Base-by-base conservation (phyloP, 2,888 invertebrate species). In the Hyles lineata region DNA sequence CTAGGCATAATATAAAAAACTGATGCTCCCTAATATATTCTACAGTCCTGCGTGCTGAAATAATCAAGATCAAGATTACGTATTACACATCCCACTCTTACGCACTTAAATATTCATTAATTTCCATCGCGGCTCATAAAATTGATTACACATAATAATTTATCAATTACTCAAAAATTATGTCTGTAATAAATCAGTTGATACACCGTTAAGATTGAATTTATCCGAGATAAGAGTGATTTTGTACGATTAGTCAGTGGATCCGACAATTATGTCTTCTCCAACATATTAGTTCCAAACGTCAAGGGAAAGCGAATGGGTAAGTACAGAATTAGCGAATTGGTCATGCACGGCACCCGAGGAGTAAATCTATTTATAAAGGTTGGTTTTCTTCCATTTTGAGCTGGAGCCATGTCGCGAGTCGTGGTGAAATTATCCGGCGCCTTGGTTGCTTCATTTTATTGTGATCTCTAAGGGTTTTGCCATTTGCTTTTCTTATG, bases 351-450 rank as follows among this genome's bases (percentile, higher is more conserved):
- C 80, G 81, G 80, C 84, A 79, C 80, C 43, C 79, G 83, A 79
- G 83, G 82, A 84, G 85, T 82, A 80, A 78, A 82, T 84, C 90
- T 92, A 93, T 92, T 92, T 91, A 90, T 90, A 88, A 84, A 67
- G 80, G 79, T 77, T 83, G 82, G 88, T 89, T 87, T 90, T 93
- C 87, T 88, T 92, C 89, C 90, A 89, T 91, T 92, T 92, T 88
- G 87, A 85, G 79, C 80, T 80, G 85, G 80, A 84, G 83, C 83
- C 87, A 81, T 81, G 85, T 82, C 82, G 81, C 75, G 80, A 85
- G 85, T 81, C 85, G 85, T 86, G 83, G 86, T 88, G 86, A 93
- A 92, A 91, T 93, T 92, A 90, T 81, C 92, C 87, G 94, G 94
- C 94, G 94, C 94, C 93, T 86, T 85, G 77, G 74, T 75, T 76